These are phyloP conservation scores for Pocillopora verrucosa DNA, from an alignment of 64 coral and sea anemone genomes.

Conservation along the genomic window DNA sequence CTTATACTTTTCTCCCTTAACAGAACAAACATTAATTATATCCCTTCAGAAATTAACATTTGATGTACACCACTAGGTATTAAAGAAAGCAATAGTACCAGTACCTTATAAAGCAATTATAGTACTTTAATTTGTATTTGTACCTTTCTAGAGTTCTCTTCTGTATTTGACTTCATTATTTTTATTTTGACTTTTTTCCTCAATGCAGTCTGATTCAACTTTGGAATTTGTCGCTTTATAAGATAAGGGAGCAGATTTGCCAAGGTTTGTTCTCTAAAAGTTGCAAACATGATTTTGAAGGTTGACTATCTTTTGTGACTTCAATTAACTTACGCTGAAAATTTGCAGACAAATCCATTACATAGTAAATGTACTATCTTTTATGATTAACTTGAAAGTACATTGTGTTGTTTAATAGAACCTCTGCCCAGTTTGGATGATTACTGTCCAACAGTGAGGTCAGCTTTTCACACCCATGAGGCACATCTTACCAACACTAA, in stretches of 20 bases:
- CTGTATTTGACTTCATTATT: not conserved
- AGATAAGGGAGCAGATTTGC: slow-evolving; percentile 39
- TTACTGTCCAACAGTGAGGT: slow-evolving; percentile 24
- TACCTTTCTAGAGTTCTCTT: no score
- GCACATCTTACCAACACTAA: slow-evolving; percentile 42
- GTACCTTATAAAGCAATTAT: no score
- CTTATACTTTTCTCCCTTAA: no score
- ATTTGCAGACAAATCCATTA: no score
- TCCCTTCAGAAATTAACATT: no score
- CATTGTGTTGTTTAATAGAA: not conserved
- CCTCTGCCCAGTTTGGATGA: slow-evolving; percentile 56
- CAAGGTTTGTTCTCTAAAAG: slow-evolving; percentile 34
- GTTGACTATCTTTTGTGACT: not conserved
- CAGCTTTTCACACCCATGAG: slow-evolving; percentile 53
- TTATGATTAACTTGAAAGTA: no score
- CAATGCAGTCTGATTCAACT: slow-evolving; percentile 58
- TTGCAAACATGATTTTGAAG: not conserved
- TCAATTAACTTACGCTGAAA: no score
- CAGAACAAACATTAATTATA: no score
- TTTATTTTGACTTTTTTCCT: not conserved
- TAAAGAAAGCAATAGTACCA: no score
- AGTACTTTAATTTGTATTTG: no score
- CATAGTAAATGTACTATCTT: no score
- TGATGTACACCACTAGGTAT: no score
- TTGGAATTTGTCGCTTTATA: slow-evolving; percentile 55